A percentile compares a stretch with the other conserved stretches of the same genome.
Evolutionary conservation across 2,888 invertebrate genomes (phyloP).

Genomic region (Patella pellucida): DNA sequence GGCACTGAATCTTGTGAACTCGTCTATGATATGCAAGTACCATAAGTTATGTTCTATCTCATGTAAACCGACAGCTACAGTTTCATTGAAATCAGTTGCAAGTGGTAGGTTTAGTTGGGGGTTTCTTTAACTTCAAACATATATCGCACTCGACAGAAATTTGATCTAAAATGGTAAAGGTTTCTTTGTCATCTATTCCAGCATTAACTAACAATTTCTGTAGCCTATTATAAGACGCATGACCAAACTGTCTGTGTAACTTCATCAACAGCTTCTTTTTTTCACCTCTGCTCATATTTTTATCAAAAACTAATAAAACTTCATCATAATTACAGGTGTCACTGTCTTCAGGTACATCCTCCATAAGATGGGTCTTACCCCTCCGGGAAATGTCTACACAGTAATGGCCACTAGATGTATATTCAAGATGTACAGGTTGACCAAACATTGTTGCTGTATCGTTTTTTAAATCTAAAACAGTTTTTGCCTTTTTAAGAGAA

Average conservation of each 20-base stretch:
- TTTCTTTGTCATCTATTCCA: background rate
- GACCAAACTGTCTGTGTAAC: conserved; percentile 15
- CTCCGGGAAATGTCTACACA: conserved; percentile 19
- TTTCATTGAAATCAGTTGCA: conserved; percentile 25
- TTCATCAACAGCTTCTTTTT: background rate
- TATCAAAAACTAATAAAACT: background rate
- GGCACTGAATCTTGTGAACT: conserved; percentile 29
- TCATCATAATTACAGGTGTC: too few relatives aligned
- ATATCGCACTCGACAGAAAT: background rate
- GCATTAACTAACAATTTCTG: too few relatives aligned
- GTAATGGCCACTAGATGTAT: conserved; percentile 29
- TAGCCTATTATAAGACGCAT: conserved; percentile 9
- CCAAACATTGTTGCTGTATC: conserved; percentile 30
- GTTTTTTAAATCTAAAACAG: conserved; percentile 20
- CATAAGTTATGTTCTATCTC: conserved; percentile 25
- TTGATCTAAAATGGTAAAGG: background rate
- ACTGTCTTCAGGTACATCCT: too few relatives aligned
- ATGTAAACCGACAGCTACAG: conserved; percentile 28
- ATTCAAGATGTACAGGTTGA: conserved; percentile 22
- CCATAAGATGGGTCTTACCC: background rate
- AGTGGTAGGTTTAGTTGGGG: conserved; percentile 19
- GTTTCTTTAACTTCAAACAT: background rate
- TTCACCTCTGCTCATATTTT: background rate
- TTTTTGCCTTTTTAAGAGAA: conserved; percentile 22
- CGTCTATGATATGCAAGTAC: conserved; percentile 30